These are phyloP conservation scores for Etheostoma perlongum DNA, from an alignment of 2,797 vertebrate genomes.

Conservation along the genomic window DNA sequence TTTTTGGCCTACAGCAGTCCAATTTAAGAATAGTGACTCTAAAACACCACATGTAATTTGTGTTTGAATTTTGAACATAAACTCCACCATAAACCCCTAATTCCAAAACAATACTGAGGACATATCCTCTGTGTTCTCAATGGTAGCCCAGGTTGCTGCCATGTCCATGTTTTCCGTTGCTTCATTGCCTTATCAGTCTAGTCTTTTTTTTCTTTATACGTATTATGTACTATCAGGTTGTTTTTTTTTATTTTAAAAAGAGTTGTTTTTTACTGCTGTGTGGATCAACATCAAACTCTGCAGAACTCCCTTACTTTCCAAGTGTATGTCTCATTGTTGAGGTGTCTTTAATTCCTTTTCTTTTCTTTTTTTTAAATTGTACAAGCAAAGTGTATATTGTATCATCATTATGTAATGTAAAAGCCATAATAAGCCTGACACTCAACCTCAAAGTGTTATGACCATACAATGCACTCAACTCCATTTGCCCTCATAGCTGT, in stretches of 20 bases:
- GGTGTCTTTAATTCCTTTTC: neutral
- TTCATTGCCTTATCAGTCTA: neutral
- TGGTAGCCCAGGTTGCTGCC: neutral
- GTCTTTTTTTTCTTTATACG: too few species aligned
- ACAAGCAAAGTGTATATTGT: neutral
- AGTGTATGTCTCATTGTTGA: neutral
- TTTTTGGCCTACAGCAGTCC: neutral
- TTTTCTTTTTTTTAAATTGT: neutral
- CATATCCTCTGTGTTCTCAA: neutral
- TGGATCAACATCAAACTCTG: neutral
- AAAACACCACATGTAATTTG: neutral
- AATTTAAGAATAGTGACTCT: neutral
- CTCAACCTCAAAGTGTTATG: constrained; percentile 45
- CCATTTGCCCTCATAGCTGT: constrained; percentile 69
- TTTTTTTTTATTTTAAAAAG: neutral
- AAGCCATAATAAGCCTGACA: constrained; percentile 11
- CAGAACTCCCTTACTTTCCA: neutral
- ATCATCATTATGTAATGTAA: constrained; percentile 31
- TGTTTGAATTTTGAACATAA: neutral
- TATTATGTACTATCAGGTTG: neutral
- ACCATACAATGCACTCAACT: constrained; percentile 58
- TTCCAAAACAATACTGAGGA: constrained; percentile 3
- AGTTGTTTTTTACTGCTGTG: neutral
- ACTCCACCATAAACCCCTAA: neutral
- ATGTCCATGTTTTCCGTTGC: neutral